Conservation (phyloP, 2,113 vertebrate genomes). For the Perca fluviatilis region DNA sequence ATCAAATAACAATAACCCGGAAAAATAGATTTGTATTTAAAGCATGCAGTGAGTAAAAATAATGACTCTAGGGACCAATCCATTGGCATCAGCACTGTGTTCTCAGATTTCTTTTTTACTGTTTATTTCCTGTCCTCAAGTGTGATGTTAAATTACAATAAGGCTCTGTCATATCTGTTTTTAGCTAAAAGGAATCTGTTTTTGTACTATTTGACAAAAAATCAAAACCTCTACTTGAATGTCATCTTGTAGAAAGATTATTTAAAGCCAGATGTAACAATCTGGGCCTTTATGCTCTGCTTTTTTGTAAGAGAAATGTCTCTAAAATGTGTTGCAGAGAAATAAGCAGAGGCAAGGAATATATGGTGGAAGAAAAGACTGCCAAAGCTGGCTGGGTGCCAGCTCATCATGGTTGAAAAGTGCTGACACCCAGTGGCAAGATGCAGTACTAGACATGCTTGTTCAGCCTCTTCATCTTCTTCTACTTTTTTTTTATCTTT, state of each 20-base stretch:
- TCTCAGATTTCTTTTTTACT: neutral
- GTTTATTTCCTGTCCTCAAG: neutral
- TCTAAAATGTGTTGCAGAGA: slow-evolving; percentile 59
- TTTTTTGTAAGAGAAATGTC: slow-evolving; percentile 45
- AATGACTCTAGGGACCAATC: neutral
- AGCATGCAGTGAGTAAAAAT: slow-evolving; percentile 4
- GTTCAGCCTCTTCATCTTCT: slow-evolving; percentile 33
- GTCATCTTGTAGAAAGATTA: slow-evolving; percentile 9
- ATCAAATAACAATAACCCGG: slow-evolving; percentile 9
- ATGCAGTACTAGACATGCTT: slow-evolving; percentile 28
- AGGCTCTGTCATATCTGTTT: neutral
- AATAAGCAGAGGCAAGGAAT: slow-evolving; percentile 53
- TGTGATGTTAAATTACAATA: slow-evolving; percentile 5
- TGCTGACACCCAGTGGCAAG: slow-evolving; percentile 79
- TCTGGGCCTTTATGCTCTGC: neutral
- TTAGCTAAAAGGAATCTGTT: neutral
- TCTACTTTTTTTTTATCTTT: slow-evolving; percentile 49
- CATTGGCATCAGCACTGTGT: neutral
- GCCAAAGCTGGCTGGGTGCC: slow-evolving; percentile 56
- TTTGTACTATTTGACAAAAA: slow-evolving; percentile 2
- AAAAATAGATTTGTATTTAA: slow-evolving; percentile 7
- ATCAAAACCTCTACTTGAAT: neutral
- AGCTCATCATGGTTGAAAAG: slow-evolving; percentile 62
- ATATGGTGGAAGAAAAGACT: slow-evolving; percentile 56
- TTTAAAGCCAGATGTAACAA: slow-evolving; percentile 25